Evolutionary conservation across 1,140 invertebrate genomes (phyloP), one percentile per base, ranked within the genome.

Genomic region (Drosophila kurseongensis): DNA sequence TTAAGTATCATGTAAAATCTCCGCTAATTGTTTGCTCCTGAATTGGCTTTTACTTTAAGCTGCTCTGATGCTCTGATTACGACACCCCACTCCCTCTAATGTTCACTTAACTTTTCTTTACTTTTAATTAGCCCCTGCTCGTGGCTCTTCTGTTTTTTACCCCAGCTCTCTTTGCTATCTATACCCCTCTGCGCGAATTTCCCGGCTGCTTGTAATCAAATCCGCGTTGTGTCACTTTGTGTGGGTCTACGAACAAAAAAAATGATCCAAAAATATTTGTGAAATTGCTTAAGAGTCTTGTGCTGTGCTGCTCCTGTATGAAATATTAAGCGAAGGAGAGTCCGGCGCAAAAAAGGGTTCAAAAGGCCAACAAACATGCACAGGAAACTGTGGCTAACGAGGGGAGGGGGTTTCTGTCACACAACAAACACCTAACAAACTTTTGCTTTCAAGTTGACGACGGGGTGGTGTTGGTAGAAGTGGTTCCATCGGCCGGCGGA

Each of bases 361-460:
- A 88, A 86, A 88, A 56, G 77, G 63, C 50, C 56, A 75, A 51
- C 48, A 65, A 63, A 55, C 80, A 89, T 88, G 84, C 83, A 88
- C 83, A 88, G 83, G 83, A 88, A 89, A 69, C 84, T 88, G 83
- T 89, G 83, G 83, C 83, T 88, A 88, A 88, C 83, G 83, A 88
- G 52, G 16, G 54, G 47, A 10, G 38, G 36, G 73, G 56, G 52
- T 16, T 57, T 32, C 78, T 89, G 78, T 89, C 84, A 68, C 52
- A 63, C 48, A 58, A 65, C 47, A 65, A 71, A 80, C 80, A 77
- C 73, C 67, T 73, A 84, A 80, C 77, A 88, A 88, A 88, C 84
- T 88, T 88, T 88, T 89, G 73, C 84, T 88, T 88, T 89, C 84
- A 88, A 89, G 76, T 89, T 83, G 68, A 56, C 51, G 41, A 42